Percentiles rank a stretch among this genome's conserved stretches.
Conservation (phyloP, 2,113 vertebrate species). For the Toxotes chatareus region DNA sequence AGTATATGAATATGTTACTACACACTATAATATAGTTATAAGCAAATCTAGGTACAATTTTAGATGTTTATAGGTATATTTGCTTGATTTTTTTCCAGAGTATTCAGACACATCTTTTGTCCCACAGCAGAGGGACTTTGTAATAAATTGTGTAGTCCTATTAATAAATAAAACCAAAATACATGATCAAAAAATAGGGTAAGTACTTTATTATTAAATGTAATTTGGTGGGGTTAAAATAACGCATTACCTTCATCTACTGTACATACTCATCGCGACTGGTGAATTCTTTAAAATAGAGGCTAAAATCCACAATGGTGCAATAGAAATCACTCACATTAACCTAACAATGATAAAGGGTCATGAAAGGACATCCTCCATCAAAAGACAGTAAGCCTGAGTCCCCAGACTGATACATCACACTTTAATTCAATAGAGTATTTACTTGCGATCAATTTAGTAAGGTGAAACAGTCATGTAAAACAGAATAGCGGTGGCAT, state of each 20-base stretch:
- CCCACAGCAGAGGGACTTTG: neutral
- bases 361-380: slow-evolving; percentile 22
- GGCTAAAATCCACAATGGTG: slow-evolving; percentile 28
- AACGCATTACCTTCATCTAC: neutral
- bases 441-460: slow-evolving; percentile 71
- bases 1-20: neutral
- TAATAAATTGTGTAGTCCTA: neutral
- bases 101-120: neutral
- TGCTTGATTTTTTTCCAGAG: neutral
- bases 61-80: neutral
- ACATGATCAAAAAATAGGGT: neutral
- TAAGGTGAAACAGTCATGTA: slow-evolving; percentile 76
- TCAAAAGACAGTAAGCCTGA: slow-evolving; percentile 42
- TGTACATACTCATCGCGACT: neutral
- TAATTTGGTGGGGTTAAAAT: neutral
- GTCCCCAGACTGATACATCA: slow-evolving; percentile 44
- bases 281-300: slow-evolving; percentile 3
- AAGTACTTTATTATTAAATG: neutral
- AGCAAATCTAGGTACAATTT: neutral
- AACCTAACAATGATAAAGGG: slow-evolving; percentile 25
- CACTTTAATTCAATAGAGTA: slow-evolving; percentile 66
- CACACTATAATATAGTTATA: neutral
- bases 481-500: slow-evolving; percentile 67
- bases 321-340: slow-evolving; percentile 30
- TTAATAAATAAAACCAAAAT: neutral